Percentiles rank a stretch among this genome's conserved stretches.
Evolutionary conservation across 2,113 vertebrate species (phyloP).

Genomic region (Fregata magnificens): DNA sequence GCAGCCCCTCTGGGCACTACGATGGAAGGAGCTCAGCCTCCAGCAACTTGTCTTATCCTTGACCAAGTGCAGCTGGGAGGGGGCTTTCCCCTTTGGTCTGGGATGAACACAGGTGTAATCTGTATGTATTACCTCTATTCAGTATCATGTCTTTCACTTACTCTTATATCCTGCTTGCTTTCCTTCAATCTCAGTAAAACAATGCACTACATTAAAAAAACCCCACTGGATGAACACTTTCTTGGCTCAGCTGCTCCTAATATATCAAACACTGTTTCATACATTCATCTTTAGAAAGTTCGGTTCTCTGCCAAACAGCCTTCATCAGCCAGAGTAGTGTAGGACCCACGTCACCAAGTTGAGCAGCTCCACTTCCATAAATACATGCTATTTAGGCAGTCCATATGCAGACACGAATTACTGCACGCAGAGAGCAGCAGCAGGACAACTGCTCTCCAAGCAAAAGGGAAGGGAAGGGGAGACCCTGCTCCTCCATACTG

Average conservation of each 20-base stretch:
- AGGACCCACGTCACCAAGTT: not conserved
- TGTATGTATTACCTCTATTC: not conserved
- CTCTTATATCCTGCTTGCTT: not conserved
- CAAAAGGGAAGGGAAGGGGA: not conserved
- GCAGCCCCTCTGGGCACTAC: not conserved
- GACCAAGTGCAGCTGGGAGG: not conserved
- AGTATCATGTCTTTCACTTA: not conserved
- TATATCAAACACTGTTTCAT: not conserved
- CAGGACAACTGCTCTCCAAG: not conserved
- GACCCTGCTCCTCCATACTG: not conserved
- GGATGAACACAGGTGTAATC: not conserved
- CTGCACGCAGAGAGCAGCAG: not conserved
- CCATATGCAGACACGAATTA: rapidly evolving
- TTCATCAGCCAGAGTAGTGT: not conserved
- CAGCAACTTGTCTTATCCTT: not conserved
- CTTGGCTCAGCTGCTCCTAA: not conserved
- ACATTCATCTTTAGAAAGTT: not conserved
- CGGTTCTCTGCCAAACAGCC: not conserved
- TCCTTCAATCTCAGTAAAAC: not conserved
- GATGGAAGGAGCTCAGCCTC: not conserved
- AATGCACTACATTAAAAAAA: not conserved
- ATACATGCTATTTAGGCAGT: not conserved
- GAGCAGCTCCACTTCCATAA: not conserved
- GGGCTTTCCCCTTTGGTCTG: not conserved
- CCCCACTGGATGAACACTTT: not conserved